These are phyloP conservation scores for Drosophila fungiperda DNA, from an alignment of 2,888 invertebrate species.

Conservation along the genomic window DNA sequence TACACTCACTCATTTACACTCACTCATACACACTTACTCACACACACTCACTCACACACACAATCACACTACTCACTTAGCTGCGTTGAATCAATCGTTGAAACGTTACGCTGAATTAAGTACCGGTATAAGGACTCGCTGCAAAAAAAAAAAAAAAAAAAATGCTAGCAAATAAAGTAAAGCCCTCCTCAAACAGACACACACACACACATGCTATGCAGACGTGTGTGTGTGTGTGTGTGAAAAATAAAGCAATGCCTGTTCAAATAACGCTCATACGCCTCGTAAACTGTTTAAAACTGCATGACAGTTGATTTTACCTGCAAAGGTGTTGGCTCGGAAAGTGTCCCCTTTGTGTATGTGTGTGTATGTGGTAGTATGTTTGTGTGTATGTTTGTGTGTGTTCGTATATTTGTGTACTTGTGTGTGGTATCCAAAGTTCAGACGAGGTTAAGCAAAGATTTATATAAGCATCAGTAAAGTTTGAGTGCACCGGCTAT, in stretches of 20 bases:
- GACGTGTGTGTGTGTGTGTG: slow-evolving; percentile 10
- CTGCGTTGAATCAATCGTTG: slow-evolving; percentile 66
- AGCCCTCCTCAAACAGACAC: not conserved
- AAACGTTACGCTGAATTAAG: slow-evolving; percentile 61
- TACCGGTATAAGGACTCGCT: slow-evolving; percentile 21
- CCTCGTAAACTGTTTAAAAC: slow-evolving; percentile 77
- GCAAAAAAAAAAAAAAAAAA: slow-evolving; percentile 5
- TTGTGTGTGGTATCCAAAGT: slow-evolving; percentile 48
- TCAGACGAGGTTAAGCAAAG: slow-evolving; percentile 71
- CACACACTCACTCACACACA: slow-evolving; percentile 1
- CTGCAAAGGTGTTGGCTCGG: slow-evolving; percentile 55
- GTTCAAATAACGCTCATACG: slow-evolving; percentile 75
- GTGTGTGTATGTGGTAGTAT: not conserved
- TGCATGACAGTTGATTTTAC: slow-evolving; percentile 76
- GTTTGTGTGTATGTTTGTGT: not conserved
- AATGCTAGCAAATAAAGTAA: slow-evolving; percentile 23
- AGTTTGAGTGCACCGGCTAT: slow-evolving; percentile 51
- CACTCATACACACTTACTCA: slow-evolving; percentile 9
- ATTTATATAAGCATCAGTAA: slow-evolving; percentile 56
- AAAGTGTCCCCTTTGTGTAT: slow-evolving; percentile 32
- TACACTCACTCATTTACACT: slow-evolving; percentile 16
- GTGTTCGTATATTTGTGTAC: not conserved
- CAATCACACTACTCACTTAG: slow-evolving; percentile 23
- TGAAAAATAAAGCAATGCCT: slow-evolving; percentile 43
- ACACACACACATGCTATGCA: not conserved